Percentiles rank a stretch among this genome's conserved stretches.
These are phyloP conservation scores for Tiphia femorata DNA, from an alignment of 2,888 invertebrate genomes.

Conservation along the genomic window DNA sequence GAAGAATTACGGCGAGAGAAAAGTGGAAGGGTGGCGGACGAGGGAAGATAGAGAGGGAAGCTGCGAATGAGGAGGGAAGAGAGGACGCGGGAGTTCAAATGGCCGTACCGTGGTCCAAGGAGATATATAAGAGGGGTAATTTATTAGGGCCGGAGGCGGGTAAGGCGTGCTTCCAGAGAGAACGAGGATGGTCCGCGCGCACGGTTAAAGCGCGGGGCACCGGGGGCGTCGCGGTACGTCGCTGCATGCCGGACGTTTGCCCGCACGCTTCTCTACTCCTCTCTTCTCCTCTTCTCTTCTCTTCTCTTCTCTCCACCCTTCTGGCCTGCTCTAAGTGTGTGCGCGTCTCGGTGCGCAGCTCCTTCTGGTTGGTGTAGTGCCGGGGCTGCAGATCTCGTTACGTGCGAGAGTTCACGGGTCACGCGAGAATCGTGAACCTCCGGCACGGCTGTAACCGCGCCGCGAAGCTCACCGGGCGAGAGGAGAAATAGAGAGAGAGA, in stretches of 20 bases:
- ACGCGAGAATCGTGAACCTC: conserved; percentile 62
- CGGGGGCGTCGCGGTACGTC: conserved; percentile 30
- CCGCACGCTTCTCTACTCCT: no score
- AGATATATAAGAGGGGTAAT: conserved; percentile 58
- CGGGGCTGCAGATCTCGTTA: conserved; percentile 55
- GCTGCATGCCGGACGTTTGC: conserved; percentile 24
- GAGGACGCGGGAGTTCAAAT: conserved; percentile 47
- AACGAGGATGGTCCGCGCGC: conserved; percentile 21
- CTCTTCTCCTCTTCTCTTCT: no score
- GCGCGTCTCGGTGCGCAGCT: no score
- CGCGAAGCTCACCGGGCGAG: neutral
- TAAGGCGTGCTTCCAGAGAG: conserved; percentile 47
- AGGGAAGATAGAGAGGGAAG: neutral
- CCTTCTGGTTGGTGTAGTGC: no score
- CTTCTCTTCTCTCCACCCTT: no score
- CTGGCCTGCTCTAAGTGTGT: no score
- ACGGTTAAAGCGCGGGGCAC: no score
- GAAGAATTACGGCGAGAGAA: conserved; percentile 12
- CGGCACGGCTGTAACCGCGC: conserved; percentile 44
- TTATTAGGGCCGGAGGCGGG: conserved; percentile 60
- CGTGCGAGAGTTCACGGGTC: conserved; percentile 64
- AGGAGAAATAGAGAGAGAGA: neutral
- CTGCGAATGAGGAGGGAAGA: conserved; percentile 3
- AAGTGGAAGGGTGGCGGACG: conserved; percentile 2
- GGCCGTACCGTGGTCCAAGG: conserved; percentile 39